Conservation (phyloP, 2,888 invertebrate species). For the Drosophila anceps region DNA sequence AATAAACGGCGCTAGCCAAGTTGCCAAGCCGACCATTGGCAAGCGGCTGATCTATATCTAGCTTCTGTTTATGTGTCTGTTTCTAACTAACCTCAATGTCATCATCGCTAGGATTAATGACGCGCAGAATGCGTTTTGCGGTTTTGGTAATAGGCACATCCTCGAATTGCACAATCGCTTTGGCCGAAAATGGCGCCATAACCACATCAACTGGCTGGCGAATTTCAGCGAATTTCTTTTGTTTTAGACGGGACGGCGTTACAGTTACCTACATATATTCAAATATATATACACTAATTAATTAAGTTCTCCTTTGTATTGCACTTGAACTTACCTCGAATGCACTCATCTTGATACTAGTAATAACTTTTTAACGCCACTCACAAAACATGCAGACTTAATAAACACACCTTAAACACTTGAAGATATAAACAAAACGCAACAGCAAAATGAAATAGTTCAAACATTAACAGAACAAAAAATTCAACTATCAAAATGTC, state of each 20-base stretch:
- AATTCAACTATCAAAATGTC: conserved; percentile 32
- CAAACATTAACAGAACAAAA: conserved; percentile 48
- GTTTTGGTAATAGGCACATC: conserved; percentile 88
- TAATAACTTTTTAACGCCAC: not conserved
- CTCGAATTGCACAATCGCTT: conserved; percentile 89
- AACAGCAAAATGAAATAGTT: conserved; percentile 25
- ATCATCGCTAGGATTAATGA: conserved; percentile 87
- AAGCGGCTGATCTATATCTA: conserved; percentile 38
- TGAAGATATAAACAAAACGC: conserved; percentile 15
- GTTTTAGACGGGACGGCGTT: conserved; percentile 83
- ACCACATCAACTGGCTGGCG: conserved; percentile 85
- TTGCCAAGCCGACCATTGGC: conserved; percentile 52
- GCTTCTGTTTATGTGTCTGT: not conserved
- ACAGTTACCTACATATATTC: conserved; percentile 75
- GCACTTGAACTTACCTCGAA: conserved; percentile 80
- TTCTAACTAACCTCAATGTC: conserved; percentile 85
- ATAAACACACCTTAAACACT: not conserved
- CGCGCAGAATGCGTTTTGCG: conserved; percentile 86
- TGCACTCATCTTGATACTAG: conserved; percentile 80
- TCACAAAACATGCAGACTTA: not conserved
- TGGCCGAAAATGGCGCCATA: conserved; percentile 89
- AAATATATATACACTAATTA: not conserved
- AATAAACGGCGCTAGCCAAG: conserved; percentile 46
- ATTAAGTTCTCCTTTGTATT: conserved; percentile 14
- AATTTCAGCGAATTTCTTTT: conserved; percentile 83